Evolutionary conservation across 2,797 vertebrate genomes (phyloP), one percentile per base, ranked within the genome.

Genomic region (Anableps anableps): DNA sequence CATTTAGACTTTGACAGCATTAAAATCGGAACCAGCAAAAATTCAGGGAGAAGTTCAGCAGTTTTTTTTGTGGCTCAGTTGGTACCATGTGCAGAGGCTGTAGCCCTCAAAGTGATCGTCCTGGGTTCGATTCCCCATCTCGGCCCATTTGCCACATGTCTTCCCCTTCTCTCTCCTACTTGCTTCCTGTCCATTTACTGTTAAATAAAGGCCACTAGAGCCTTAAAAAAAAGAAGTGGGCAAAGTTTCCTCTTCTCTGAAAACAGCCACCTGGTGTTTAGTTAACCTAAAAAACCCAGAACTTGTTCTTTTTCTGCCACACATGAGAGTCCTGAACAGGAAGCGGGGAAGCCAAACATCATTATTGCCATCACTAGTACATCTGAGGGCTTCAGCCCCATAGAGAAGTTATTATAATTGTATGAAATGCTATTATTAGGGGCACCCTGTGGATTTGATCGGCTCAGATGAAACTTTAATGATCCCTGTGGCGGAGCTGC

Each of bases 391-490:
- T 17, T 82, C 0, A 86, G 81, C 78, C 31, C 72, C 41, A 0
- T 79, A 77, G 66, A 74, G 80, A 77, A 80, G 74, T 72, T 76
- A 80, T 90, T 80, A 83, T 80, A 85, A 88, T 79, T 88, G 76
- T 73, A 87, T 85, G 80, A 89, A 88, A 64, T 84, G 66, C 82
- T 88, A 78, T 87, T 83, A 89, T 86, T 84, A 86, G 75, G 0
- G 58, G 23, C 45, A 14, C 78, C 64, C 72, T 85, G 80, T 72
- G 41, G 76, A 86, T 86, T 79, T 86, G 82, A 88, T 92, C 80
- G 74, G 82, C 80, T 91, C 53, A 78, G 82, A 89, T 90, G 78
- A 91, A 88, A 86, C 53, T 89, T 88, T 87, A 90, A 89, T 88
- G 73, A 84, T 88, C 80, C 81, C 80, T 79, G 72, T 73, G 73